A percentile compares a stretch with the other conserved stretches of the same genome.
Conservation (phyloP, 2,797 vertebrate species). For the Peromyscus aztecus region DNA sequence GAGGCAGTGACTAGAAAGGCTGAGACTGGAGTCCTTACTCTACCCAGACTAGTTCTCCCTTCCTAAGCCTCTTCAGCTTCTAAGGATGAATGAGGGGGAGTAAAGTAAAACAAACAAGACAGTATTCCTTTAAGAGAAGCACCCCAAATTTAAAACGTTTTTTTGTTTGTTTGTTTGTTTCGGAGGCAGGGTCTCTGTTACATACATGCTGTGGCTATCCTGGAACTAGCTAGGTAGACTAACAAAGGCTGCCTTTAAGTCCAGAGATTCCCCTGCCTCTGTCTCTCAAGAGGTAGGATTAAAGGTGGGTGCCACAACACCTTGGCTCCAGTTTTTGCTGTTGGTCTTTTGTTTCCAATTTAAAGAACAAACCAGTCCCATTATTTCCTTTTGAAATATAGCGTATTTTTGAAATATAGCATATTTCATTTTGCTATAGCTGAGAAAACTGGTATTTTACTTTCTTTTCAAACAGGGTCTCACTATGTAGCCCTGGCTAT, state of each 20-base stretch:
- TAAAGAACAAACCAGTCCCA: constrained; percentile 52
- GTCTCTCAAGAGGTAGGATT: not conserved
- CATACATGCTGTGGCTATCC: not conserved
- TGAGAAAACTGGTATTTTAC: not conserved
- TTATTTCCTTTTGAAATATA: not conserved
- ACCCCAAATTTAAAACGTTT: constrained; percentile 1
- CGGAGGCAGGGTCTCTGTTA: not conserved
- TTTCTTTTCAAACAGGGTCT: constrained; percentile 40
- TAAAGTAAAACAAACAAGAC: not conserved
- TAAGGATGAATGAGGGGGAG: not conserved
- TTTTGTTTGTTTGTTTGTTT: not conserved
- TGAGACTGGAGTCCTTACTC: constrained; percentile 9
- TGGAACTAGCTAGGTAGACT: not conserved
- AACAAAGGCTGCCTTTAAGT: not conserved
- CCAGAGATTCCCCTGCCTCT: not conserved
- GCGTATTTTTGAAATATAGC: too few relatives aligned
- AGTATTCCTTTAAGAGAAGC: constrained; percentile 29
- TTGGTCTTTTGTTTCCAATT: not conserved
- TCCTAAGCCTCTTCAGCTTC: not conserved
- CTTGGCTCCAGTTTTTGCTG: not conserved
- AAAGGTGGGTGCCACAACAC: not conserved
- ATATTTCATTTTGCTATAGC: constrained; percentile 33
- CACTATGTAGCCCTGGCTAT: not conserved
- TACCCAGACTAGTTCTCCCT: constrained; percentile 13
- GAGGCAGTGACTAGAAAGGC: constrained; percentile 17